A percentile compares a stretch with the other conserved stretches of the same genome.
Evolutionary conservation across 2,888 invertebrate species (phyloP).

Genomic region (Asteroscopus sphinx): DNA sequence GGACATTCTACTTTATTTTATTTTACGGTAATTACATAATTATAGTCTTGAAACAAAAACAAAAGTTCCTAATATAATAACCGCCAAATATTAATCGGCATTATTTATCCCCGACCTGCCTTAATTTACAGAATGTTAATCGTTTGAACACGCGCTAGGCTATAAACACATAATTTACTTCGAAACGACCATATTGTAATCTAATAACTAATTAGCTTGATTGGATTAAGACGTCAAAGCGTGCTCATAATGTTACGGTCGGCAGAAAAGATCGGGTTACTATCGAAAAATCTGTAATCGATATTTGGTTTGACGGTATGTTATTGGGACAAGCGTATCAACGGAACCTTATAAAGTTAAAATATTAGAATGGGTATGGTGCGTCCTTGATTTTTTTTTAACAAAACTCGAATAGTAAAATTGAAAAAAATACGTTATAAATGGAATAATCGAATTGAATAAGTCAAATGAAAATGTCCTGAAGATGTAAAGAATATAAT

Average conservation of each 20-base stretch:
- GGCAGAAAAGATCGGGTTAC: constrained; percentile 82
- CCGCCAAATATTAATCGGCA: constrained; percentile 57
- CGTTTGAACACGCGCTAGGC: constrained; percentile 66
- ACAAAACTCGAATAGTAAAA: background rate
- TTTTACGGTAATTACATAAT: constrained; percentile 49
- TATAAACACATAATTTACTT: constrained; percentile 73
- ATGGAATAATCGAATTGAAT: too few species aligned
- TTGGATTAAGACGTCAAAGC: constrained; percentile 88
- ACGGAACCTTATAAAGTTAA: background rate
- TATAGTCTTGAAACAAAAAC: constrained; percentile 35
- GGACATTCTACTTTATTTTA: constrained; percentile 34
- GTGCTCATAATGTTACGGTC: constrained; percentile 77
- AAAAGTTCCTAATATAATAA: constrained; percentile 39
- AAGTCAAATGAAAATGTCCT: too few species aligned
- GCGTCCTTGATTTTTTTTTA: too few species aligned
- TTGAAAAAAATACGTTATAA: background rate
- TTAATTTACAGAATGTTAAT: constrained; percentile 80
- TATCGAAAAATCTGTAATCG: constrained; percentile 62
- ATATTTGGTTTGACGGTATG: constrained; percentile 61
- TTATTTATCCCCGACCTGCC: constrained; percentile 78
- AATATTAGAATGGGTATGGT: background rate
- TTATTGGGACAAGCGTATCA: background rate
- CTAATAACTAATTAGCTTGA: constrained; percentile 82
- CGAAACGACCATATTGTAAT: constrained; percentile 73
- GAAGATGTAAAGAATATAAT: too few species aligned